These are phyloP conservation scores for Stramonita haemastoma DNA, from an alignment of 2,888 invertebrate genomes.

Conservation along the genomic window DNA sequence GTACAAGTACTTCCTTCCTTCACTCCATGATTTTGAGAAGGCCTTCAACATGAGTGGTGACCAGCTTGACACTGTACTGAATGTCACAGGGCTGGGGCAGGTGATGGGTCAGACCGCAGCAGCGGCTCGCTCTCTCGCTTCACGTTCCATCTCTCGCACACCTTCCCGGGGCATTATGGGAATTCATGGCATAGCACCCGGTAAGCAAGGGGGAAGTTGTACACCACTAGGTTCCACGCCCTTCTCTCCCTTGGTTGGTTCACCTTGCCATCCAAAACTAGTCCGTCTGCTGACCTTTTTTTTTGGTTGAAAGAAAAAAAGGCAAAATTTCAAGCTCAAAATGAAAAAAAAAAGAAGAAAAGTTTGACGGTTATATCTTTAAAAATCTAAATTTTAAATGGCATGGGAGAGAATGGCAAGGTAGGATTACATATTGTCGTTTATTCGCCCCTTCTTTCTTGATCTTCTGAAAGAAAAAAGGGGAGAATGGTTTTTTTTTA, in stretches of 20 bases:
- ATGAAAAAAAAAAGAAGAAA: background rate
- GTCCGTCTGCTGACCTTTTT: background rate
- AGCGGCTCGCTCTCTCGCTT: conserved; percentile 40
- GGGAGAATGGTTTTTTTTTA: background rate
- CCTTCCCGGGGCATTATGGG: conserved; percentile 43
- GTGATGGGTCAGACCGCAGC: conserved; percentile 41
- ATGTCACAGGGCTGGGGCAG: conserved; percentile 41
- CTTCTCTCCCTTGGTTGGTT: conserved; percentile 3
- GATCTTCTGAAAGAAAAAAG: background rate
- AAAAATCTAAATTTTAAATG: background rate
- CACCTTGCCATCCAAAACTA: background rate
- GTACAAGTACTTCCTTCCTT: too few species aligned
- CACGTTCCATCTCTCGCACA: conserved; percentile 41
- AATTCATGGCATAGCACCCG: conserved; percentile 42
- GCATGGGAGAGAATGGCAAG: conserved; percentile 18
- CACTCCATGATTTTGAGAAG: background rate
- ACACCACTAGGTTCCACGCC: conserved; percentile 32
- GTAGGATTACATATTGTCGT: conserved; percentile 21
- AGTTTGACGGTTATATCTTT: background rate
- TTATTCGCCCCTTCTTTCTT: conserved; percentile 10
- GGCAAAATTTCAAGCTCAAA: background rate
- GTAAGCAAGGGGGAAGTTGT: conserved; percentile 38
- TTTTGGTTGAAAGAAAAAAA: background rate
- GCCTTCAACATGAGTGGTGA: background rate
- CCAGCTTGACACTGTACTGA: conserved; percentile 21